Conservation (phyloP, 2,113 vertebrate genomes). For the Chaenogobius annularis region DNA sequence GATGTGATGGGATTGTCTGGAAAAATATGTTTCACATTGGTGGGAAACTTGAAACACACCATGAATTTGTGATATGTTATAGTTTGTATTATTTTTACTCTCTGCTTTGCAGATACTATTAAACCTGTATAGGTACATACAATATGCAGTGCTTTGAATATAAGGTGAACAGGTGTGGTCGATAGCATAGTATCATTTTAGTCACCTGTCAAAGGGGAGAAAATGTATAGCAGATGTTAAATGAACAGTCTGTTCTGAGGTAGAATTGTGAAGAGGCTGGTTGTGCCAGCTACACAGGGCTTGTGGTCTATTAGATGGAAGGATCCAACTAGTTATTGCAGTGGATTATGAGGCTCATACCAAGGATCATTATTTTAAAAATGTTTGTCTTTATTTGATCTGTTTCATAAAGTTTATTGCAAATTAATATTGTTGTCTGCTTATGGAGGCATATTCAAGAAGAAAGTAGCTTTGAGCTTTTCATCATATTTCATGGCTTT, state of each 20-base stretch:
- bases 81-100: no score
- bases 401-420: no score
- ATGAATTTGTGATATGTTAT: no score
- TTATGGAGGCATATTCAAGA: no score
- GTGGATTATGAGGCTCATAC: background rate
- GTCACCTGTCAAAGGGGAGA: background rate
- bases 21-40: no score
- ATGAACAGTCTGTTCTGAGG: background rate
- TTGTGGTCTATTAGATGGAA: background rate
- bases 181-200: background rate
- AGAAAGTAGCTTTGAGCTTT: no score
- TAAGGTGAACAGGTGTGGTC: background rate
- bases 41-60: no score
- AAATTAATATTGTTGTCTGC: no score
- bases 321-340: background rate
- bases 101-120: background rate
- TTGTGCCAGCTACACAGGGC: background rate
- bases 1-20: background rate
- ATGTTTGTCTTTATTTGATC: no score
- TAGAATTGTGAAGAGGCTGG: background rate
- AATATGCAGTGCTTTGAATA: background rate
- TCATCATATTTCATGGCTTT: background rate
- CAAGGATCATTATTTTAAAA: no score
- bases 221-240: background rate
- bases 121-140: background rate